These are phyloP conservation scores for Pituophis catenifer DNA, from an alignment of 2,113 vertebrate species.

Conservation along the genomic window DNA sequence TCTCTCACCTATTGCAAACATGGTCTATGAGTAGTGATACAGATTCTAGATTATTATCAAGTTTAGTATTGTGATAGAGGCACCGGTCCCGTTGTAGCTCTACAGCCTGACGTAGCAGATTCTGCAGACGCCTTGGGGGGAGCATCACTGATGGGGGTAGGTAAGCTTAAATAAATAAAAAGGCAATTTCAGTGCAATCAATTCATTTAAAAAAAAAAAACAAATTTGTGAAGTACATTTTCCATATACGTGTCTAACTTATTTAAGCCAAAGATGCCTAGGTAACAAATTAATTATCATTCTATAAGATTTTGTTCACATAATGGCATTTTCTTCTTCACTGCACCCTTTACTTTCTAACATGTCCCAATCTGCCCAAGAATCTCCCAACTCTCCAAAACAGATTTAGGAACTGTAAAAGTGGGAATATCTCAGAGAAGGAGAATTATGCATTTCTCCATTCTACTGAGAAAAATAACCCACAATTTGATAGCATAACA, in stretches of 20 bases:
- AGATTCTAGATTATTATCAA: slow-evolving; percentile 88
- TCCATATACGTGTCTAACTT: not conserved
- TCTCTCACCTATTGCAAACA: slow-evolving; percentile 89
- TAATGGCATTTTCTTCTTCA: not conserved
- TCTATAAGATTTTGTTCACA: not conserved
- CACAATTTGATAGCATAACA: not conserved
- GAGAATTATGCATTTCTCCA: too few relatives aligned
- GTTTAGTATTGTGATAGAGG: slow-evolving; percentile 95
- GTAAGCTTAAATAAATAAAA: slow-evolving; percentile 76
- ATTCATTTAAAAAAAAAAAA: not conserved
- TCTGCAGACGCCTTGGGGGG: slow-evolving; percentile 92
- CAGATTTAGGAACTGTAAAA: not conserved
- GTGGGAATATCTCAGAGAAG: not conserved
- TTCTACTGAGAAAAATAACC: not conserved
- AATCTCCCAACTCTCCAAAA: not conserved
- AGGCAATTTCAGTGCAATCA: not conserved
- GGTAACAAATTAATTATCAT: not conserved
- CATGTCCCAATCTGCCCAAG: not conserved
- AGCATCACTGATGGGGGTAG: slow-evolving; percentile 97
- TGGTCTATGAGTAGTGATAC: slow-evolving; percentile 96
- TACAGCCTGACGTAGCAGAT: slow-evolving; percentile 90
- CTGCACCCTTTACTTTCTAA: not conserved
- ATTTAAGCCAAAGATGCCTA: not conserved
- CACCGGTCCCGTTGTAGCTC: slow-evolving; percentile 95
- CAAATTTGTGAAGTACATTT: not conserved